Base-by-base conservation (phyloP, 2,113 vertebrate species). In the Nycticorax nycticorax region DNA sequence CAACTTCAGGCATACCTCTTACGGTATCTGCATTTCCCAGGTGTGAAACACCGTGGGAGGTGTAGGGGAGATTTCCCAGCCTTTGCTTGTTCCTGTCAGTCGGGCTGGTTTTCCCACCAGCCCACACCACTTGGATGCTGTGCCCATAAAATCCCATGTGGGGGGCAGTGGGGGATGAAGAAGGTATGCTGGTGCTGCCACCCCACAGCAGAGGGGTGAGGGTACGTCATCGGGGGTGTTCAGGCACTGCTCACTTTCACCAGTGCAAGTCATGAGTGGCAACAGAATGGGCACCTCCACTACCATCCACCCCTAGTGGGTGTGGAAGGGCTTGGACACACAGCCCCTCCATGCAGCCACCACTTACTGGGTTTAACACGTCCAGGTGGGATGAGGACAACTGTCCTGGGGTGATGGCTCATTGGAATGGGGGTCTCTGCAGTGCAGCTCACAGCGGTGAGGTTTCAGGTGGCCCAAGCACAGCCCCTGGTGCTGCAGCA, bases 211-310 rank as follows among this genome's bases (percentile, higher is more conserved):
- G n/a, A 71, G 27, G 3, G 8, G 4, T 45, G 19, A 77, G 27
- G 27, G 10, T 12, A 75, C 1, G 1, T 35, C 27, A 23, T 47
- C 2, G 0, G 3, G 4, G 4, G 4, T 56, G 22, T 71, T 93
- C 28, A 85, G 14, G 6, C 57, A 2, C 9, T 67, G 72, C 43
- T 92, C 27, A 24, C 14, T 52, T 90, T 64, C 32, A 50, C 10
- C 5, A 12, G 1, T 30, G 15, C 28, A 43, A 53, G 21, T 30
- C 14, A 15, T 5, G 11, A 72, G 10, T 59, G n/a, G 52, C 24
- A 32, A 37, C 0, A 9, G 28, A 32, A 4, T 0, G 1, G 23
- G 24, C 12, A 69, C 2, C 3, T 6, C 6, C 12, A 43, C 20
- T 33, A 78, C 5, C 15, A 80, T 30, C 20, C 17, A 66, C 27